Conservation (phyloP, 2,888 invertebrate genomes). For the Agrotis puta region DNA sequence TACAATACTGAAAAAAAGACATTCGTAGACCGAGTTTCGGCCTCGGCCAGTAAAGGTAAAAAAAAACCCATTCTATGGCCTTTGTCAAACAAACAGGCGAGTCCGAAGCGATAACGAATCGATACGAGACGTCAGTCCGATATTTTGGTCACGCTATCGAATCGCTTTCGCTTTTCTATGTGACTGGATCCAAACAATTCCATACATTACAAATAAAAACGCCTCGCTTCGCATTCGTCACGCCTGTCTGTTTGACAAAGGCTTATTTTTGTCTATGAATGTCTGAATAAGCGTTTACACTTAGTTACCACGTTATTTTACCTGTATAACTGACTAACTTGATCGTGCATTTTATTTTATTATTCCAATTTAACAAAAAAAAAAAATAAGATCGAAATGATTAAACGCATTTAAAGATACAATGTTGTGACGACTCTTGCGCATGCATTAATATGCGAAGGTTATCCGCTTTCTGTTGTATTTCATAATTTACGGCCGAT, state of each 20-base stretch:
- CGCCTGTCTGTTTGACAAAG: no score
- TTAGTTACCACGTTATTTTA: conserved; percentile 62
- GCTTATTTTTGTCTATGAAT: conserved; percentile 34
- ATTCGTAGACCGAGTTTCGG: conserved; percentile 15
- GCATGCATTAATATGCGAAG: background rate
- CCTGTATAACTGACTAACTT: conserved; percentile 38
- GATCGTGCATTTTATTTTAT: conserved; percentile 63
- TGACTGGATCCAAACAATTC: no score
- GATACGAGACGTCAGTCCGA: no score
- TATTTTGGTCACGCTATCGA: no score
- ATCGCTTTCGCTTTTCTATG: no score
- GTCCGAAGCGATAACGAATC: no score
- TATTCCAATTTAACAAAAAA: conserved; percentile 58
- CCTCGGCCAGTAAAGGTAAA: background rate
- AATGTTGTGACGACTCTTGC: conserved; percentile 41
- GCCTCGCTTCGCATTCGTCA: no score
- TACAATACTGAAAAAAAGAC: conserved; percentile 46
- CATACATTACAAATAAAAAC: no score
- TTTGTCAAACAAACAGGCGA: no score
- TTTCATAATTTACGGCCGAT: no score
- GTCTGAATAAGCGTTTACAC: conserved; percentile 33
- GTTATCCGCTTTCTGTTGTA: no score
- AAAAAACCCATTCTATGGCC: background rate
- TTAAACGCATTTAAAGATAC: conserved; percentile 35
- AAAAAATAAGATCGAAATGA: conserved; percentile 56